Base-by-base conservation (phyloP, 2,113 vertebrate genomes). In the Gymnobelideus leadbeateri region DNA sequence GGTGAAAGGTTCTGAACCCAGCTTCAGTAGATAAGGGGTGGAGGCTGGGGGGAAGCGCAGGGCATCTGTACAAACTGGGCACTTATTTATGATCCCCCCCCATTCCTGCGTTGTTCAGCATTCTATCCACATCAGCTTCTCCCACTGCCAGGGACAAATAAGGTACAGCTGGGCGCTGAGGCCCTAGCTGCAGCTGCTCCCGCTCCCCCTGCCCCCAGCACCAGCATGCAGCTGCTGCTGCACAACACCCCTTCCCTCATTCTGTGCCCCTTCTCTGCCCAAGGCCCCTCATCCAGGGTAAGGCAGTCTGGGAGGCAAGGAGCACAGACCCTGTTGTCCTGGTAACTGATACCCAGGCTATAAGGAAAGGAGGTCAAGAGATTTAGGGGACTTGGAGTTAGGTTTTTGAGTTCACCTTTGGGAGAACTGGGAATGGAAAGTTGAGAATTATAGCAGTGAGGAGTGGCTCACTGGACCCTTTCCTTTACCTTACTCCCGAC, bases 81-180 rank as follows among this genome's bases (percentile, higher is more conserved):
- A 51, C 53, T 96, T 97, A 98, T 97, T 97, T 98, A 97, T 96
- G 55, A 91, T 91, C 47, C 37, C 94, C 97, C 96, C 94, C 95
- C 92, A 95, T 77, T 3, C 91, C 90, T 43, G 94, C 57, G 95
- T 98, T 94, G 52, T 43, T 97, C 95, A 19, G 0, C 55, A 57
- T 51, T 94, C 97, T 92, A 90, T 94, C 97, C 96, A 95, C 98
- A 77, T 96, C 96, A 50, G 93, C 31, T 49, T 96, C 8, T 93
- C 96, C 14, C 95, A 51, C 89, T 94, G 91, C 98, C 98, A 89
- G 97, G 97, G 97, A 98, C 96, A 97, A 96, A 96, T 96, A 97
- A 98, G 97, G 96, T 95, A 96, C 95, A 96, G 96, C 97, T 98
- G 98, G 95, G 96, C 96, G 94, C 94, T 94, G 96, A 93, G 96